phyloP scores from a whole-genome alignment of 2,888 invertebrate species.

The Caenorhabditis becei region DNA sequence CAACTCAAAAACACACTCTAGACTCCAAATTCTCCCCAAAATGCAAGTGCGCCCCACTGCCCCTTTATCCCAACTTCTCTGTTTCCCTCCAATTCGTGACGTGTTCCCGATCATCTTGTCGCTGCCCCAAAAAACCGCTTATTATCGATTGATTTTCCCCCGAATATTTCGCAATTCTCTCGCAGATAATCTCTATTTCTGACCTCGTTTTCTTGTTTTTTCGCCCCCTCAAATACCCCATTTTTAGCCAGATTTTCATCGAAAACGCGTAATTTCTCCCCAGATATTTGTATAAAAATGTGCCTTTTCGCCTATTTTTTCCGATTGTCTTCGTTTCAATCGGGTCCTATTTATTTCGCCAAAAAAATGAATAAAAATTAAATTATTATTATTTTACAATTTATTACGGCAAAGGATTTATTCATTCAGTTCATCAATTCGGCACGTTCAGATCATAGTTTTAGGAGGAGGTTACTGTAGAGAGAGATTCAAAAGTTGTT shows the following conservation, averaged over 20 bases:
- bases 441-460: conserved; percentile 22
- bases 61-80: neutral
- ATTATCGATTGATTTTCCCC: neutral
- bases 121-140: conserved; percentile 3
- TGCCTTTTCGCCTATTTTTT: conserved; percentile 19
- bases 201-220: conserved; percentile 32
- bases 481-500: conserved; percentile 6
- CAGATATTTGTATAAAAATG: conserved; percentile 50
- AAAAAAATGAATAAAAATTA: conserved; percentile 30
- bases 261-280: conserved; percentile 43
- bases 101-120: conserved; percentile 58
- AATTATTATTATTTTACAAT: conserved; percentile 28
- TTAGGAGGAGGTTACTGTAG: neutral
- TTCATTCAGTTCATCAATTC: neutral
- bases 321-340: conserved; percentile 13
- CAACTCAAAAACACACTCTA: conserved; percentile 65
- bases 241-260: neutral
- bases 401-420: conserved; percentile 18
- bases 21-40: neutral
- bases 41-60: neutral
- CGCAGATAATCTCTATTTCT: conserved; percentile 45
- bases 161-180: neutral
- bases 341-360: conserved; percentile 48
- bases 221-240: conserved; percentile 5
- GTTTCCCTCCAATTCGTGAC: conserved; percentile 22